Percentiles rank a stretch among this genome's conserved stretches.
phyloP scores from a whole-genome alignment of 2,113 vertebrate genomes.

The Corythornis vintsioides region DNA sequence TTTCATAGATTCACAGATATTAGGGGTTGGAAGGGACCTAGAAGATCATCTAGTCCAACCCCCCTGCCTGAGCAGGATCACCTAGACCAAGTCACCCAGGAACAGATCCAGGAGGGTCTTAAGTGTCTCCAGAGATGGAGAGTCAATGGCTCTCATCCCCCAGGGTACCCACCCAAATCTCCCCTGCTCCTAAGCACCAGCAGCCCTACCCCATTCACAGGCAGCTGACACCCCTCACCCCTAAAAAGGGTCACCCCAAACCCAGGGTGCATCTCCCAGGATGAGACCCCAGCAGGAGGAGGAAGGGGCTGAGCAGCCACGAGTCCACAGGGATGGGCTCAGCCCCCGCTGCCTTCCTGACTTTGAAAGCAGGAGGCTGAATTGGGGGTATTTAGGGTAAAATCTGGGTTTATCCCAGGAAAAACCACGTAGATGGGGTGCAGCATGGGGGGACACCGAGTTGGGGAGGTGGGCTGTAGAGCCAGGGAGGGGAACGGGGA shows the following conservation, averaged over 20 bases:
- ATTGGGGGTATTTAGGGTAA: not conserved
- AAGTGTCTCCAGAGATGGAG: too few species aligned
- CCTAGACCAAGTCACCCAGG: too few species aligned
- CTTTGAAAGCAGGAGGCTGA: not conserved
- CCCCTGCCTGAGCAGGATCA: too few species aligned
- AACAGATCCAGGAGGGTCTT: too few species aligned
- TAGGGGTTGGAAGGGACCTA: too few species aligned
- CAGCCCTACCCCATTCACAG: not conserved
- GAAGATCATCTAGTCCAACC: too few species aligned
- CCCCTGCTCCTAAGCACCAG: accelerated
- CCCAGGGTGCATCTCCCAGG: not conserved
- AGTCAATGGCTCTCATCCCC: accelerated
- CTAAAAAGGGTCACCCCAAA: not conserved
- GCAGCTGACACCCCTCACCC: not conserved
- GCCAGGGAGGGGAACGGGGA: not conserved
- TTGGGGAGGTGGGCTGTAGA: accelerated
- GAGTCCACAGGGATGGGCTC: not conserved
- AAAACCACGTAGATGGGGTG: not conserved
- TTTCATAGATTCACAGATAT: too few species aligned
- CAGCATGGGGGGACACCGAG: accelerated
- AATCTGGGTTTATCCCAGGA: not conserved
- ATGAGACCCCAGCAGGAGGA: not conserved
- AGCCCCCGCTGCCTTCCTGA: not conserved
- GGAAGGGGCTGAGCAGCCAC: not conserved
- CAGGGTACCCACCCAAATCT: accelerated